phyloP scores from a whole-genome alignment of 2,888 invertebrate genomes.

The Venustoraphidia nigricollis region DNA sequence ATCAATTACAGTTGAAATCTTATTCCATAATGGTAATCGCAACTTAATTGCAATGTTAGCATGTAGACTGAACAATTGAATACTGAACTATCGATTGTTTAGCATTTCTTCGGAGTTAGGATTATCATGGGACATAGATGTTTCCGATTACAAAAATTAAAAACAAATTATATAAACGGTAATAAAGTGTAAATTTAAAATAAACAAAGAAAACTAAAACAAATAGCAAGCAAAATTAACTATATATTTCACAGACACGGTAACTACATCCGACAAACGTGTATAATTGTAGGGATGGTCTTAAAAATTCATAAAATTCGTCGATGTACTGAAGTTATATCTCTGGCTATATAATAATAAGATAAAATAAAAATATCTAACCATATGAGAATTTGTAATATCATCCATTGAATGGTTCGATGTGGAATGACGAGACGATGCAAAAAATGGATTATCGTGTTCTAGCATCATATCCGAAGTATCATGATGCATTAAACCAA shows the following conservation, averaged over 20 bases:
- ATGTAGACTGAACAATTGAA: too few species aligned
- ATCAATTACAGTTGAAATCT: too few species aligned
- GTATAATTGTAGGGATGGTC: too few species aligned
- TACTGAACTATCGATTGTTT: constrained; percentile 19
- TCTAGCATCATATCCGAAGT: constrained; percentile 26
- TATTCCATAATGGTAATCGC: too few species aligned
- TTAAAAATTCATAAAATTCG: too few species aligned
- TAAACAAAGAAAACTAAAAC: background rate
- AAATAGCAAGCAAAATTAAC: too few species aligned
- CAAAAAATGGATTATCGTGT: constrained; percentile 28
- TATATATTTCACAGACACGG: background rate
- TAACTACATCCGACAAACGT: background rate
- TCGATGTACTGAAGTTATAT: too few species aligned
- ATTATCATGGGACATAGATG: background rate
- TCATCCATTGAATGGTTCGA: constrained; percentile 35
- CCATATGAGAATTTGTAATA: constrained; percentile 32
- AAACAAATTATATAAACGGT: constrained; percentile 1
- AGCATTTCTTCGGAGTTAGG: constrained; percentile 11
- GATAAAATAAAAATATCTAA: constrained; percentile 20
- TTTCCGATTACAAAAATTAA: constrained; percentile 2
- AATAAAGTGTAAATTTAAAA: background rate
- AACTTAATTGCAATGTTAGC: too few species aligned
- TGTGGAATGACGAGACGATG: constrained; percentile 28
- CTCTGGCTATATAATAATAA: constrained; percentile 1
- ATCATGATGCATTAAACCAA: constrained; percentile 25